Evolutionary conservation across 2,888 invertebrate species (phyloP).

Genomic region (Eugnorisma glareosa): DNA sequence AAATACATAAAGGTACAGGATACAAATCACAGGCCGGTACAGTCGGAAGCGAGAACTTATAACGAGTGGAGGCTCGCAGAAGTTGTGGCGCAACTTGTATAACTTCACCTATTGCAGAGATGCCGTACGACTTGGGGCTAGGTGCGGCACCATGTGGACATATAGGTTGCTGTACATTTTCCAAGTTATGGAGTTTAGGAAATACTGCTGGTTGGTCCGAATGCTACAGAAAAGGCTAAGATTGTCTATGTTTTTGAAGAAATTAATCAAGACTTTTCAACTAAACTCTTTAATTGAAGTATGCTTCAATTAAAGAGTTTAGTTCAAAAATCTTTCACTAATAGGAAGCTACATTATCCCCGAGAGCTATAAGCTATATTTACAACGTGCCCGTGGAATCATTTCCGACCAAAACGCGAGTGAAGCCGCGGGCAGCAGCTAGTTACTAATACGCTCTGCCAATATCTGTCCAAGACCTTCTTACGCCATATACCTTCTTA

Average conservation of each 20-base stretch:
- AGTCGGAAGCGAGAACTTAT: conserved; percentile 61
- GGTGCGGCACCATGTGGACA: conserved; percentile 23
- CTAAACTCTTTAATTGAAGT: no score
- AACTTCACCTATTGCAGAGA: conserved; percentile 58
- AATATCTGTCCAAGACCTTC: not conserved
- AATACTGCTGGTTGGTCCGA: not conserved
- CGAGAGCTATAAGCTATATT: no score
- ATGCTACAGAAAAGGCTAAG: not conserved
- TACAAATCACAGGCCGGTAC: conserved; percentile 35
- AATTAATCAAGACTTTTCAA: not conserved
- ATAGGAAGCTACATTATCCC: no score
- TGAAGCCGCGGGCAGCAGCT: no score
- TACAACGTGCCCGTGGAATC: no score
- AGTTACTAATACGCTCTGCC: no score
- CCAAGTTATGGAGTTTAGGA: not conserved
- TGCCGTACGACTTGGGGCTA: conserved; percentile 20
- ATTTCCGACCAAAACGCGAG: no score
- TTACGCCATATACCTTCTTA: not conserved
- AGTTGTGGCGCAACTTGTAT: conserved; percentile 40
- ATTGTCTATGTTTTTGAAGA: not conserved
- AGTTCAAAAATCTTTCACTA: no score
- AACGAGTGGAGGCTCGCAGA: conserved; percentile 56
- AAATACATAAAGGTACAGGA: conserved; percentile 36
- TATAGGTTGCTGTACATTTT: not conserved
- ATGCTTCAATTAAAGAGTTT: not conserved